Evolutionary conservation across 1,140 invertebrate genomes (phyloP).

Genomic region (Cotesia glomerata): DNA sequence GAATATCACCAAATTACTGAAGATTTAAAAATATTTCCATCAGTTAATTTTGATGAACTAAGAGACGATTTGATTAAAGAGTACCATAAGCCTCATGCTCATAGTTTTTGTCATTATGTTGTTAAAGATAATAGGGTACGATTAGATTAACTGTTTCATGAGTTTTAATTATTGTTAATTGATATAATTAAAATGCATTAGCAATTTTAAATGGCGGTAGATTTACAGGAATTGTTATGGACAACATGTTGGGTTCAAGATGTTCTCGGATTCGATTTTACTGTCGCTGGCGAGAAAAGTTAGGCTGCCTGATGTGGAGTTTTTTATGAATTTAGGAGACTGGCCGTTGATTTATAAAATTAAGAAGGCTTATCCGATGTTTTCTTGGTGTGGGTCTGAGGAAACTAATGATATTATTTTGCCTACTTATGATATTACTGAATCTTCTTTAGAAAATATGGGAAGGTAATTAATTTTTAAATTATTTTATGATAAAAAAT

Average conservation of each 20-base stretch:
- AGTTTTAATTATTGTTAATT: not conserved
- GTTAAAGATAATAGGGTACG: slow-evolving; percentile 81
- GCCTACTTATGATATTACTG: slow-evolving; percentile 94
- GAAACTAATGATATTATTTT: slow-evolving; percentile 87
- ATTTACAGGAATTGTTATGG: slow-evolving; percentile 91
- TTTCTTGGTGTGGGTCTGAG: slow-evolving; percentile 95
- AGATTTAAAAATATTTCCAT: slow-evolving; percentile 76
- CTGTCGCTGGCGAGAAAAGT: slow-evolving; percentile 84
- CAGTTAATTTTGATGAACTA: slow-evolving; percentile 75
- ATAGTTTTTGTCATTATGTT: slow-evolving; percentile 91
- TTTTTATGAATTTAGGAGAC: slow-evolving; percentile 94
- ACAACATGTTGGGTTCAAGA: slow-evolving; percentile 94
- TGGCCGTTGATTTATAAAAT: slow-evolving; percentile 83
- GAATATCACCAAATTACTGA: slow-evolving; percentile 75
- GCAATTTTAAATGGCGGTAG: slow-evolving; percentile 43
- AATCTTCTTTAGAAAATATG: slow-evolving; percentile 90
- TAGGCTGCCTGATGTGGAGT: slow-evolving; percentile 85
- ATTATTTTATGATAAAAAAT: not conserved
- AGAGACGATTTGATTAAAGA: slow-evolving; percentile 69
- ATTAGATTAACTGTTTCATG: slow-evolving; percentile 6
- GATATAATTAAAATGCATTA: not conserved
- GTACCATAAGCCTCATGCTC: slow-evolving; percentile 76
- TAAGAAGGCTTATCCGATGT: slow-evolving; percentile 76
- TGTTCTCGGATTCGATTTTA: slow-evolving; percentile 91
- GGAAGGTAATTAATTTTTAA: slow-evolving; percentile 69